phyloP scores from a whole-genome alignment of 2,113 vertebrate species.

The Ovibos moschatus region DNA sequence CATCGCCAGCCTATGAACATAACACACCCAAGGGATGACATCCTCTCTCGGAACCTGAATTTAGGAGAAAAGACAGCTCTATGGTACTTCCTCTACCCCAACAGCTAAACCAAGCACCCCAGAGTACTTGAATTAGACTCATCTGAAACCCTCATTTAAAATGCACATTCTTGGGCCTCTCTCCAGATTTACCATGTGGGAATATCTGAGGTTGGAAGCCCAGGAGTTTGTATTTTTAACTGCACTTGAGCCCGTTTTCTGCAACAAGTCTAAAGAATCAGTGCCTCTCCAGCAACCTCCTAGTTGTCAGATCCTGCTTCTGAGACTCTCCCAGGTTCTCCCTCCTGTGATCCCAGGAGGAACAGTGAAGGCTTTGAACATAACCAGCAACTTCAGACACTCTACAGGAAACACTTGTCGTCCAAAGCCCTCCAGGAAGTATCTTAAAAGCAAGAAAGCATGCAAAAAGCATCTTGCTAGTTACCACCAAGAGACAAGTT shows the following conservation, averaged over 20 bases:
- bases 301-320: not conserved
- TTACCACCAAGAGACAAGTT: not conserved
- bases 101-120: not conserved
- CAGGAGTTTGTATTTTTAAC: not conserved
- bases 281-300: not conserved
- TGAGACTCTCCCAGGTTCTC: not conserved
- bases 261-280: not conserved
- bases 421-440: not conserved
- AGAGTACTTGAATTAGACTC: not conserved
- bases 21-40: accelerated
- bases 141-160: not conserved
- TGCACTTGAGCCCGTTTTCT: not conserved
- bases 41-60: not conserved
- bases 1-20: not conserved
- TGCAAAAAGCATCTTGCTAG: not conserved
- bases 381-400: not conserved
- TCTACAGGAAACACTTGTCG: not conserved
- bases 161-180: not conserved
- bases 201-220: not conserved
- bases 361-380: not conserved
- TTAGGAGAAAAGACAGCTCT: not conserved
- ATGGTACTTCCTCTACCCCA: too few relatives aligned
- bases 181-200: not conserved
- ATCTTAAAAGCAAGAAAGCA: not conserved
- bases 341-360: not conserved